Evolutionary conservation across 2,797 vertebrate species (phyloP).

Genomic region (Craterocephalus amniculus): DNA sequence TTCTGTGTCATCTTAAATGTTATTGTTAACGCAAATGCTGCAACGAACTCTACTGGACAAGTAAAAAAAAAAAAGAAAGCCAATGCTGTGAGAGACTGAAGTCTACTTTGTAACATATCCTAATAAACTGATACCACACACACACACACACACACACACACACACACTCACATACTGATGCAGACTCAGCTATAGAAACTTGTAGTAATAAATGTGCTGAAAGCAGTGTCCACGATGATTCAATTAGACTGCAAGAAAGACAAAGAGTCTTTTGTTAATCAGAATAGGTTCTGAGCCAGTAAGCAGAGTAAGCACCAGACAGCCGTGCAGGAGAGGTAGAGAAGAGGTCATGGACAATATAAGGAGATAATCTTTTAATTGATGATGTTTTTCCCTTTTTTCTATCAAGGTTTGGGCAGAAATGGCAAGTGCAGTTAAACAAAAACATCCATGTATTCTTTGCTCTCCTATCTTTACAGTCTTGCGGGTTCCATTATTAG

Average conservation of each 20-base stretch:
- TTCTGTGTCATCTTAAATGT: constrained; percentile 27
- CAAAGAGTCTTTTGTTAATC: constrained; percentile 49
- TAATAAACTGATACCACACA: constrained; percentile 38
- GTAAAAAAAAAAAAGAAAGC: constrained; percentile 38
- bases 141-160: constrained; percentile 9
- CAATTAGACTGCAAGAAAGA: constrained; percentile 48
- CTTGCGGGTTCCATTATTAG: constrained; percentile 20
- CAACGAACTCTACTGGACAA: constrained; percentile 38
- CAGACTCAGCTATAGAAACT: constrained; percentile 27
- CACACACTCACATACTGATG: background rate
- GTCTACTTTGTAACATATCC: constrained; percentile 44
- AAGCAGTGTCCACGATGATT: constrained; percentile 69
- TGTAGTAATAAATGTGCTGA: constrained; percentile 35
- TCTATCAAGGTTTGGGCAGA: constrained; percentile 19
- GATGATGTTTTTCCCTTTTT: constrained; percentile 3
- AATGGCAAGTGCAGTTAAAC: constrained; percentile 17
- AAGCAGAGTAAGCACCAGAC: constrained; percentile 41
- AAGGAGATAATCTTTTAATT: constrained; percentile 25
- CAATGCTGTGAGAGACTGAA: constrained; percentile 63
- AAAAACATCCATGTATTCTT: background rate
- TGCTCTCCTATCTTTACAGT: constrained; percentile 8
- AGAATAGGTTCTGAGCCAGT: constrained; percentile 54
- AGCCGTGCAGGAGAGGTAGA: constrained; percentile 20
- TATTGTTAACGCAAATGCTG: constrained; percentile 41
- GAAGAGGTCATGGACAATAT: constrained; percentile 26